These are phyloP conservation scores for Aricia artaxerxes DNA, from an alignment of 2,888 invertebrate genomes.

Conservation along the genomic window DNA sequence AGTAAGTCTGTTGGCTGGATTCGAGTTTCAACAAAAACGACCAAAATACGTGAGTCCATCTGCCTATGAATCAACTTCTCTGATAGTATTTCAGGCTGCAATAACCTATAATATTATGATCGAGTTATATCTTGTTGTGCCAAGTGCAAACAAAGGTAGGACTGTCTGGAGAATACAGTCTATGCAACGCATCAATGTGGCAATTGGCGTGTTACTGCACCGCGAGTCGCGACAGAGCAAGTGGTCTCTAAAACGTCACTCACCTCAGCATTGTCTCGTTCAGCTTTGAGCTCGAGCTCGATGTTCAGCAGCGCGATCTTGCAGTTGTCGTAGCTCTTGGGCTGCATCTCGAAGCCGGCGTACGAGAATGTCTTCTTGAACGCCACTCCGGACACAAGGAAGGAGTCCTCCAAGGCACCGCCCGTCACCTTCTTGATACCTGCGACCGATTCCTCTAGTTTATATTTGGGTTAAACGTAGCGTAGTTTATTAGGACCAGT, in stretches of 20 bases:
- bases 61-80: no score
- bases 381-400: slow-evolving; percentile 95
- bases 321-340: slow-evolving; percentile 93
- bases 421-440: slow-evolving; percentile 96
- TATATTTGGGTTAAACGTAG: not conserved
- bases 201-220: not conserved
- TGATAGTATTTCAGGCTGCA: no score
- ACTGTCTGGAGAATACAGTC: no score
- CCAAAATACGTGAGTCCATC: no score
- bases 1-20: no score
- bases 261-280: slow-evolving; percentile 97
- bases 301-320: slow-evolving; percentile 98
- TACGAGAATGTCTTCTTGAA: slow-evolving; percentile 99
- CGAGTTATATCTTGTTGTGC: no score
- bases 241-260: slow-evolving; percentile 30
- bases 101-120: no score
- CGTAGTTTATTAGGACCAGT: slow-evolving; percentile 36
- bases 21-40: no score
- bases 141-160: no score
- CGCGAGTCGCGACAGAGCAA: not conserved
- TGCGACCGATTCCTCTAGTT: slow-evolving; percentile 39
- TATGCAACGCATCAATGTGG: no score
- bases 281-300: slow-evolving; percentile 98
- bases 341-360: slow-evolving; percentile 99
- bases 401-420: slow-evolving; percentile 91